Conservation (phyloP, 1,140 invertebrate genomes). For the Ladona fulva region DNA sequence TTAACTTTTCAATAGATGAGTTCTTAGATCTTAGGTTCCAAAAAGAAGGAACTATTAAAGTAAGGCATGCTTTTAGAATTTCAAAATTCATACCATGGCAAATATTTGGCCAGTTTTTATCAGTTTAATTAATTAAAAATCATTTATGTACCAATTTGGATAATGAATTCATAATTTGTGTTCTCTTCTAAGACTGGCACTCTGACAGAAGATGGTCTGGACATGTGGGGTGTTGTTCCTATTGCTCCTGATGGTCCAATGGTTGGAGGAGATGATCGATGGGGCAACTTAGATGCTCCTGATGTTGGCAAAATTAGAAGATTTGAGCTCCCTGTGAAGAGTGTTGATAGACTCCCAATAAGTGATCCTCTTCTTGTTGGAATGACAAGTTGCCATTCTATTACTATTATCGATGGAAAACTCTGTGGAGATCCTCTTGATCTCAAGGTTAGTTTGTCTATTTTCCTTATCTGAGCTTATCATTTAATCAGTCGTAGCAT, state of each 20-base stretch:
- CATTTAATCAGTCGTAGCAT: no score
- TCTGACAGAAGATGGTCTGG: slow-evolving; percentile 86
- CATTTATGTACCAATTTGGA: no score
- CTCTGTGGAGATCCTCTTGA: slow-evolving; percentile 76
- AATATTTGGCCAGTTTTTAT: no score
- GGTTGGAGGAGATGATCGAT: background rate
- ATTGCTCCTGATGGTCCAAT: slow-evolving; percentile 27
- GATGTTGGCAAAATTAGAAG: slow-evolving; percentile 31
- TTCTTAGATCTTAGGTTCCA: no score
- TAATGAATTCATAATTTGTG: background rate
- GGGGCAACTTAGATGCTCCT: background rate
- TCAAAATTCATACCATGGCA: no score
- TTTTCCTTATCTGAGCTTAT: slow-evolving; percentile 11
- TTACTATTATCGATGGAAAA: slow-evolving; percentile 68
- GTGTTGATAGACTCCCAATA: slow-evolving; percentile 38
- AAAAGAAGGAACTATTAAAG: no score
- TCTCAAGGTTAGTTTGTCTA: slow-evolving; percentile 49
- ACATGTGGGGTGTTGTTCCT: slow-evolving; percentile 80
- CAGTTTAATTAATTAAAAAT: no score
- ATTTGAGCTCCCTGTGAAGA: slow-evolving; percentile 49
- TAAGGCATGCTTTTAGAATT: no score
- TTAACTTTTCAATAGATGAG: no score
- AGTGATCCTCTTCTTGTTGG: slow-evolving; percentile 37
- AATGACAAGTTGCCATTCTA: slow-evolving; percentile 72
- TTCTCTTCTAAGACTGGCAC: slow-evolving; percentile 68